A percentile compares a stretch with the other conserved stretches of the same genome.
These are phyloP conservation scores for Ceratitis capitata DNA, from an alignment of 1,140 invertebrate genomes.

Conservation along the genomic window DNA sequence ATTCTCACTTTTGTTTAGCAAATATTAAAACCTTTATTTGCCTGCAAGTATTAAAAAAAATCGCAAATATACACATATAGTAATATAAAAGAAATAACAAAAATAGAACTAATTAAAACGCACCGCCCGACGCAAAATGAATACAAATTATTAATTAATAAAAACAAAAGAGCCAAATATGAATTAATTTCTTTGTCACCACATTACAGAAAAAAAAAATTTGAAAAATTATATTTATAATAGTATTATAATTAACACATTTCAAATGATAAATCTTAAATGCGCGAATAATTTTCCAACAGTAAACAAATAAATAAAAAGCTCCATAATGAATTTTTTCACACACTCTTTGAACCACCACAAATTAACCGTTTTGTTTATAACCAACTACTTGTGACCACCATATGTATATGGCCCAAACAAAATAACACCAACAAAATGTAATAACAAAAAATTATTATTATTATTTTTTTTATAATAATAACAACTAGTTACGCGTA, in stretches of 20 bases:
- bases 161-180: neutral
- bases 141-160: neutral
- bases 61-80: no score
- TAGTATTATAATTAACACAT: neutral
- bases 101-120: neutral
- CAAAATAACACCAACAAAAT: no score
- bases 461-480: no score
- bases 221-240: neutral
- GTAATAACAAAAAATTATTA: no score
- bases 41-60: no score
- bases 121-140: neutral
- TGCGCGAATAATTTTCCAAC: neutral
- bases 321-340: neutral
- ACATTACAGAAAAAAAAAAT: no score
- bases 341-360: neutral
- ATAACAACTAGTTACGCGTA: neutral
- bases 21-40: no score
- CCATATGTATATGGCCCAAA: no score
- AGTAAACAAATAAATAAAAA: neutral
- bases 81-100: no score
- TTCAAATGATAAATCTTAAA: neutral
- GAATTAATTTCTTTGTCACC: neutral
- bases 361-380: constrained; percentile 2
- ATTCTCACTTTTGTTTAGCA: no score
- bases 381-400: neutral